Conservation (phyloP, 1,140 invertebrate species). For the Drosophila aff. region DNA sequence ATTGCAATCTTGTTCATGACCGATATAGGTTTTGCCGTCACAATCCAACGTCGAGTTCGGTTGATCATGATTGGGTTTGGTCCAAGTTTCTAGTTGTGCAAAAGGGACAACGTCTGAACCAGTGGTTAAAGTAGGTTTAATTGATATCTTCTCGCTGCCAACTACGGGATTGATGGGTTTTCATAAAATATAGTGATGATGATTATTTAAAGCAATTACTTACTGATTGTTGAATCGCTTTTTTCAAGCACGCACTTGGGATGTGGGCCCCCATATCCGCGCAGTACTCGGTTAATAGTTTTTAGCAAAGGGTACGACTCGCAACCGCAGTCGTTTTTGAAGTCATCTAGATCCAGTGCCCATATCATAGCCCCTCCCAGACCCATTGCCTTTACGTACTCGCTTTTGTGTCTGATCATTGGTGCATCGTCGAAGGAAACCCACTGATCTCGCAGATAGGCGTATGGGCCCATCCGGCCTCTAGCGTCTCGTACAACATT, state of each 20-base stretch:
- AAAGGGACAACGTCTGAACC: not conserved
- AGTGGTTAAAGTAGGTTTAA: slow-evolving; percentile 48
- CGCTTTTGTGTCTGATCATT: slow-evolving; percentile 90
- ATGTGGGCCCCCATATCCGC: slow-evolving; percentile 86
- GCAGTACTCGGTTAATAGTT: slow-evolving; percentile 91
- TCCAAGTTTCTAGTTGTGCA: slow-evolving; percentile 16
- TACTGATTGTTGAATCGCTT: slow-evolving; percentile 67
- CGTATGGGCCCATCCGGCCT: slow-evolving; percentile 91
- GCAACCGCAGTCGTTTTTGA: slow-evolving; percentile 91
- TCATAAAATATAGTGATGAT: too few species aligned
- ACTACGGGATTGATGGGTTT: slow-evolving; percentile 25
- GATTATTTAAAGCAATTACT: slow-evolving; percentile 10
- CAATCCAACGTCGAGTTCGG: slow-evolving; percentile 85
- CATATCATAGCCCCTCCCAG: slow-evolving; percentile 95
- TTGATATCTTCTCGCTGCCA: slow-evolving; percentile 38
- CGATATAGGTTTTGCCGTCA: slow-evolving; percentile 87
- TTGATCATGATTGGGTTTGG: slow-evolving; percentile 50
- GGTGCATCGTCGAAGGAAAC: slow-evolving; percentile 93
- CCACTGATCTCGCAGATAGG: slow-evolving; percentile 91
- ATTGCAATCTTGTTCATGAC: slow-evolving; percentile 89
- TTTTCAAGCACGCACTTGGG: slow-evolving; percentile 72
- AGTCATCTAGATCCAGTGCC: slow-evolving; percentile 92
- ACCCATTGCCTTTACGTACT: slow-evolving; percentile 90
- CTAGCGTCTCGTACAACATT: slow-evolving; percentile 88
- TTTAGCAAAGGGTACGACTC: slow-evolving; percentile 92